Conservation (phyloP, 2,113 vertebrate genomes). For the Cryptomyrus ogoouensis region DNA sequence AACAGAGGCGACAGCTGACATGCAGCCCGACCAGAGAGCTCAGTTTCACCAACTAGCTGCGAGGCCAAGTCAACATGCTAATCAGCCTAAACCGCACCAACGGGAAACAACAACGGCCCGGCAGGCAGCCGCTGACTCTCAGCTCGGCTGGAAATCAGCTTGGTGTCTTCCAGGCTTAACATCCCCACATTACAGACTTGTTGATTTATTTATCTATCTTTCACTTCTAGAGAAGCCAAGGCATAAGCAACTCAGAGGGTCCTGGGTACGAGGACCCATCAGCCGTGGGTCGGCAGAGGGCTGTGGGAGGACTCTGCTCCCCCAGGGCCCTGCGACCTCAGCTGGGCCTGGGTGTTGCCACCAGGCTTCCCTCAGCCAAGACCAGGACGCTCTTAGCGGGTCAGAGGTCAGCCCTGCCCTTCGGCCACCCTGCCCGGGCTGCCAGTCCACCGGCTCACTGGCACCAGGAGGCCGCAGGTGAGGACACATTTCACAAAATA, state of each 20-base stretch:
- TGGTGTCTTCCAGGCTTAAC: neutral
- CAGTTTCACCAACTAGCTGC: neutral
- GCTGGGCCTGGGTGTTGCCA: slow-evolving; percentile 79
- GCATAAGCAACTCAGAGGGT: slow-evolving; percentile 9
- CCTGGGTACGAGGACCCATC: slow-evolving; percentile 9
- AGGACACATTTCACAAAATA: slow-evolving; percentile 18
- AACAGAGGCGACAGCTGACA: neutral
- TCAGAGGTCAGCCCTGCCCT: slow-evolving; percentile 64
- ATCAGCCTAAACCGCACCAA: neutral
- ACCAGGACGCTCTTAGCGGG: slow-evolving; percentile 71
- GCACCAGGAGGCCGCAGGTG: slow-evolving; percentile 71
- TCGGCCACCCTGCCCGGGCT: slow-evolving; percentile 63
- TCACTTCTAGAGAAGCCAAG: slow-evolving; percentile 17
- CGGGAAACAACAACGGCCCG: neutral
- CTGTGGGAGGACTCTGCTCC: slow-evolving; percentile 67
- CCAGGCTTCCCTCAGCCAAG: slow-evolving; percentile 74
- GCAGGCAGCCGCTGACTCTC: neutral
- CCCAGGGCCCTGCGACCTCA: slow-evolving; percentile 85
- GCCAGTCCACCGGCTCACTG: slow-evolving; percentile 51
- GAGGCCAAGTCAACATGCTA: neutral
- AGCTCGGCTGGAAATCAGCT: neutral
- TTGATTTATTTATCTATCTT: neutral
- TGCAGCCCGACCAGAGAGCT: neutral
- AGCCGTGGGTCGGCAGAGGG: slow-evolving; percentile 38
- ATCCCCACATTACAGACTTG: neutral